These are phyloP conservation scores for Hypanus sabinus DNA, from an alignment of 2,113 vertebrate species.

Conservation along the genomic window DNA sequence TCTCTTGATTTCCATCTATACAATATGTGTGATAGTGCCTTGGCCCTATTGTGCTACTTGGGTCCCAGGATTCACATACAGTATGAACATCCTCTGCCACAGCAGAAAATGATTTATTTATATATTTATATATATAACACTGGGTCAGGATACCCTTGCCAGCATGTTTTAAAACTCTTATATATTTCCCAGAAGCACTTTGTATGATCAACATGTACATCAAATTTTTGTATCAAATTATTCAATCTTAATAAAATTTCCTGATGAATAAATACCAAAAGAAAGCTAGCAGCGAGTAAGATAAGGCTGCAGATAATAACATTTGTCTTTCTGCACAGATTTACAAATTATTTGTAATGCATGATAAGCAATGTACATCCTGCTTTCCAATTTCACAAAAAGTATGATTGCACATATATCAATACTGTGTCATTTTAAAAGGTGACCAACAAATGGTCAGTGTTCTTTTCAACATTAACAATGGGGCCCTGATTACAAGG, in stretches of 20 bases:
- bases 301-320: conserved; percentile 75
- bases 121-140: conserved; percentile 53
- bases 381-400: conserved; percentile 57
- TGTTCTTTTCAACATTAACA: conserved; percentile 59
- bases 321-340: conserved; percentile 64
- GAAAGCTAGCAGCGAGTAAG: conserved; percentile 70
- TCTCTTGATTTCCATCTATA: conserved; percentile 98
- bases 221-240: conserved; percentile 85
- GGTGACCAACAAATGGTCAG: conserved; percentile 71
- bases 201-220: conserved; percentile 80
- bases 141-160: conserved; percentile 51
- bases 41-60: conserved; percentile 88
- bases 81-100: conserved; percentile 85
- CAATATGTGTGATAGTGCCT: conserved; percentile 85
- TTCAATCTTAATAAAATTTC: conserved; percentile 84
- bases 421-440: conserved; percentile 74
- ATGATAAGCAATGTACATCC: conserved; percentile 66
- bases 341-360: conserved; percentile 58
- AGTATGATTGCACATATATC: conserved; percentile 75
- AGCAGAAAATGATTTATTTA: conserved; percentile 65
- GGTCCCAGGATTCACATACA: conserved; percentile 73
- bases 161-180: conserved; percentile 40
- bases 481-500: conserved; percentile 64
- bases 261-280: conserved; percentile 89
- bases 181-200: conserved; percentile 53